Evolutionary conservation across 2,113 vertebrate species (phyloP), one percentile per base, ranked within the genome.

Genomic region (Aspidoscelis tigris): DNA sequence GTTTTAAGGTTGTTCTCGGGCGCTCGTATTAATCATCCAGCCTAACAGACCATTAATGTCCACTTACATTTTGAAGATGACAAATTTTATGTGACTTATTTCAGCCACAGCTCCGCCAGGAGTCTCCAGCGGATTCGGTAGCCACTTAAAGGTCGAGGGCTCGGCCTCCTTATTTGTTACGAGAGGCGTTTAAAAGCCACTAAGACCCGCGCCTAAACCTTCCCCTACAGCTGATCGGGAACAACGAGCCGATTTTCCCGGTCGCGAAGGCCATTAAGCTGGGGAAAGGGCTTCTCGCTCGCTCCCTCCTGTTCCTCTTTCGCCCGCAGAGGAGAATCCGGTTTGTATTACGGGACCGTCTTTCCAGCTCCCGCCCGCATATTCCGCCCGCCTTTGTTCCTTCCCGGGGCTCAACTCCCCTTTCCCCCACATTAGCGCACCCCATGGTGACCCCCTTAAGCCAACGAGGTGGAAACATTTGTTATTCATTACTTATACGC

Each of bases 71-170:
- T 94, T 92, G 94, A 94, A 94, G 93, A 93, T 92, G 95, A 95
- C 94, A 95, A 93, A 95, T 95, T 95, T 95, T 90, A 93, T 94
- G 93, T 93, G 95, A 95, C 93, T 95, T 93, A 89, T 94, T 94
- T 93, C 95, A 93, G 89, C 93, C 92, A 92, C 89, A 47, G 90
- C 91, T 94, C 93, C 91, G 88, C 91, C 86, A 82, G 55, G 53
- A 22, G 85, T 87, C 85, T 86, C 89, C n/a, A 7, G 92, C 89
- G 93, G 92, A 87, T 90, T 90, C 90, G 76, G 91, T 86, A 92
- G 93, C 92, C 92, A 93, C 93, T 94, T 92, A 94, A 92, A 94
- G 86, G 90, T 88, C 90, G 93, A 50, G 88, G 84, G 91, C 91
- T 93, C 93, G 90, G 93, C 92, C 91, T 93, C 90, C 93, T 93